A percentile compares a stretch with the other conserved stretches of the same genome.
Evolutionary conservation across 2,888 invertebrate genomes (phyloP).

Genomic region (Galerucella pusilla): DNA sequence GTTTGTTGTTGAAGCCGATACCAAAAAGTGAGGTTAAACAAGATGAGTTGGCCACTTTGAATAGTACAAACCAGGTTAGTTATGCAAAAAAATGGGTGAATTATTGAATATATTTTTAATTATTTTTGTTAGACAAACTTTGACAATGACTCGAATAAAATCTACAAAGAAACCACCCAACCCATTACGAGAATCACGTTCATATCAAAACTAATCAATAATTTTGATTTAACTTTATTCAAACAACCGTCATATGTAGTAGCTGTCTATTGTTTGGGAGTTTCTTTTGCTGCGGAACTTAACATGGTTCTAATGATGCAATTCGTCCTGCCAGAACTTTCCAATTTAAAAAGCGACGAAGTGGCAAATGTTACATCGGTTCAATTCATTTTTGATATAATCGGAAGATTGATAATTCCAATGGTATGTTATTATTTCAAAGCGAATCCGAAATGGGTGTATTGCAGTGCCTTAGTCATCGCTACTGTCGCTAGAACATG

Average conservation of each 20-base stretch:
- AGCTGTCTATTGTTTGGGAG: constrained; percentile 61
- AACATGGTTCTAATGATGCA: constrained; percentile 66
- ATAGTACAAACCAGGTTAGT: constrained; percentile 18
- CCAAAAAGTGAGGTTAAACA: constrained; percentile 19
- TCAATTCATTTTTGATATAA: constrained; percentile 62
- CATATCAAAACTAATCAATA: constrained; percentile 51
- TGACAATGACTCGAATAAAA: constrained; percentile 35
- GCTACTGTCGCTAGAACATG: constrained; percentile 62
- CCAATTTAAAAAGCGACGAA: constrained; percentile 56
- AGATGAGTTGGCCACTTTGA: constrained; percentile 20
- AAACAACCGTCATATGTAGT: constrained; percentile 58
- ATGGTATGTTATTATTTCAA: constrained; percentile 58
- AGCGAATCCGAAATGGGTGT: constrained; percentile 61
- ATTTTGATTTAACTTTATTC: constrained; percentile 60
- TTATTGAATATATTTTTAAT: too few species aligned
- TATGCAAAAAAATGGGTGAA: too few species aligned
- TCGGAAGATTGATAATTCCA: constrained; percentile 62
- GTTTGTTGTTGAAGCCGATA: constrained; percentile 65
- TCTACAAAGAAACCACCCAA: constrained; percentile 57
- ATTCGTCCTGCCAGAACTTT: constrained; percentile 63
- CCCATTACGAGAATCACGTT: constrained; percentile 44
- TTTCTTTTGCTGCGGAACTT: constrained; percentile 66
- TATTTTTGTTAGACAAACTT: constrained; percentile 41
- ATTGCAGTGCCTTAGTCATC: constrained; percentile 59
- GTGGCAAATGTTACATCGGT: constrained; percentile 62